Evolutionary conservation across 2,888 invertebrate genomes (phyloP).

Genomic region (Pristionchus maxplancki): DNA sequence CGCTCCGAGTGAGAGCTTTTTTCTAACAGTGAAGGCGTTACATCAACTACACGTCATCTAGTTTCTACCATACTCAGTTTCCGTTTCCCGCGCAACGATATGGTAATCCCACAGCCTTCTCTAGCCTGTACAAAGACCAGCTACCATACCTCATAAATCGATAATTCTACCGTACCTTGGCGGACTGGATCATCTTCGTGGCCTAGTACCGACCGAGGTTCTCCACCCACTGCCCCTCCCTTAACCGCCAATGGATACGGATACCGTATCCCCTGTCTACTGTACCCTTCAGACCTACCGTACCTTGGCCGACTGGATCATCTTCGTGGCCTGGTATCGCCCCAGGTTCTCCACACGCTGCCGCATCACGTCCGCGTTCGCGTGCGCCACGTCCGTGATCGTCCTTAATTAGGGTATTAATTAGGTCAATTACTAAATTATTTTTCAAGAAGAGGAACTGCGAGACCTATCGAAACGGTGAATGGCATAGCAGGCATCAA

Average conservation of each 20-base stretch:
- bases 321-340: slow-evolving; percentile 48
- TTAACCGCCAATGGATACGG: background rate
- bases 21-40: too few relatives aligned
- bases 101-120: too few relatives aligned
- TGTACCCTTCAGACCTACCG: background rate
- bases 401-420: slow-evolving; percentile 44
- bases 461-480: too few relatives aligned
- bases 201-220: slow-evolving; percentile 50
- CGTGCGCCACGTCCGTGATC: slow-evolving; percentile 18
- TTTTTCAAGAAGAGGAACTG: too few relatives aligned
- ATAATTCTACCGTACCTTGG: background rate
- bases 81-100: too few relatives aligned
- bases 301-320: slow-evolving; percentile 44
- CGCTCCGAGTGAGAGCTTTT: too few relatives aligned
- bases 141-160: background rate
- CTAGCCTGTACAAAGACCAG: too few relatives aligned
- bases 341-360: slow-evolving; percentile 44
- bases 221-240: slow-evolving; percentile 16
- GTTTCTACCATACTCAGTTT: too few relatives aligned
- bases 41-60: too few relatives aligned
- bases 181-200: slow-evolving; percentile 33
- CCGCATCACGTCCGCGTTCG: background rate
- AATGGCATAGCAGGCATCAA: too few relatives aligned
- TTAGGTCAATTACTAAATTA: background rate
- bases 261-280: background rate